A percentile compares a stretch with the other conserved stretches of the same genome.
phyloP scores from a whole-genome alignment of 2,888 invertebrate species.

The Trichopoda pennipes region DNA sequence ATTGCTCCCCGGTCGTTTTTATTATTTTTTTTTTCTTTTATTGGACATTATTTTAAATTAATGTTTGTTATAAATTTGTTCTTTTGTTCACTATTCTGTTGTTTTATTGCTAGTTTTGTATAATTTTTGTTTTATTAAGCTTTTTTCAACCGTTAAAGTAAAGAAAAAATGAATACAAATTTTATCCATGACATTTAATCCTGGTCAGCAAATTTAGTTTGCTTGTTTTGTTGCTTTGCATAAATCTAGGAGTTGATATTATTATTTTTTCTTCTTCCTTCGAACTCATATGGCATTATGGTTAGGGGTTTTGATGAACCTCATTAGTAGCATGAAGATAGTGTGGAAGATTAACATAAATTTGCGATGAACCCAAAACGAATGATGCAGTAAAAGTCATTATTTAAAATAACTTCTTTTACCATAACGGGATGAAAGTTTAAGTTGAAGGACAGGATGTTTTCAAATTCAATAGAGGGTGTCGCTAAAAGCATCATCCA shows the following conservation, averaged over 20 bases:
- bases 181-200: constrained; percentile 23
- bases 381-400: background rate
- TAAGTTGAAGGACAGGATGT: too few relatives aligned
- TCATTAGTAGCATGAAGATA: constrained; percentile 11
- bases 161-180: constrained; percentile 7
- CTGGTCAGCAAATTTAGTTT: constrained; percentile 42
- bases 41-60: constrained; percentile 58
- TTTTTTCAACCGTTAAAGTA: constrained; percentile 2
- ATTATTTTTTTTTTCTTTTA: background rate
- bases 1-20: constrained; percentile 13
- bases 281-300: constrained; percentile 1
- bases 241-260: constrained; percentile 14
- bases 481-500: too few relatives aligned
- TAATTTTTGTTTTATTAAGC: background rate
- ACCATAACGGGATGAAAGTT: too few relatives aligned
- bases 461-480: too few relatives aligned
- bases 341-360: constrained; percentile 17
- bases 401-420: too few relatives aligned
- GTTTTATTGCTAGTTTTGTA: constrained; percentile 6
- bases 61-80: constrained; percentile 56
- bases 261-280: background rate
- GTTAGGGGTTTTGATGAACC: constrained; percentile 15
- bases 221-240: constrained; percentile 10
- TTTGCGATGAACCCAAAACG: background rate
- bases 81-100: constrained; percentile 45